Percentiles rank a stretch among this genome's conserved stretches.
Evolutionary conservation across 2,797 vertebrate genomes (phyloP).

Genomic region (Spinibarbus caldwelli): DNA sequence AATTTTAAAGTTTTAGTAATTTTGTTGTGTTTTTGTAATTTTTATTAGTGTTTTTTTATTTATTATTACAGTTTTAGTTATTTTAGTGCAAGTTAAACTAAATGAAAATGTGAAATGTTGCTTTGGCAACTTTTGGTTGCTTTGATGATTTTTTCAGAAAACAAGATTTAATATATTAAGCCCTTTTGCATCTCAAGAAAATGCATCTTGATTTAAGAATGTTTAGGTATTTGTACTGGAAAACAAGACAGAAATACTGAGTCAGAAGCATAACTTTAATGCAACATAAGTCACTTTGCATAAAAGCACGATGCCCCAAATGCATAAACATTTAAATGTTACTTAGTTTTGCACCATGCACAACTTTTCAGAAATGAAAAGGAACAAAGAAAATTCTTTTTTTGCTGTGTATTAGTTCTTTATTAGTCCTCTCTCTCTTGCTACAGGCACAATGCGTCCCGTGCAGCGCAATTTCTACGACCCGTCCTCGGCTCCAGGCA

Average conservation of each 20-base stretch:
- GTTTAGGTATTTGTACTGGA: neutral
- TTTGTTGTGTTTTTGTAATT: neutral
- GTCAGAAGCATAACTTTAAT: neutral
- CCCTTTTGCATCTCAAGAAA: neutral
- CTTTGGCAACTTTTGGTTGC: neutral
- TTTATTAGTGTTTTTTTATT: neutral
- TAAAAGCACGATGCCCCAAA: neutral
- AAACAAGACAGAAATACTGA: neutral
- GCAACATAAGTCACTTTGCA: neutral
- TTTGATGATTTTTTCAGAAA: neutral
- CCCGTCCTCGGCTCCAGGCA: constrained; percentile 92
- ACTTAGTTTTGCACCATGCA: neutral
- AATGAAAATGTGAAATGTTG: neutral
- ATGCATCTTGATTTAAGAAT: neutral
- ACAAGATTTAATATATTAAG: neutral
- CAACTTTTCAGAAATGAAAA: neutral
- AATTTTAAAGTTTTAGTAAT: neutral
- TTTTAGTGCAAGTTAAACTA: neutral
- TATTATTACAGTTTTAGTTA: neutral
- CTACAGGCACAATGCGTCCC: constrained; percentile 91
- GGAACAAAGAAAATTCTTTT: no score
- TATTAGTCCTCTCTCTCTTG: neutral
- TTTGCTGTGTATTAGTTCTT: neutral
- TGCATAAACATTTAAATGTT: neutral
- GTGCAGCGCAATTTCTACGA: constrained; percentile 96